These are phyloP conservation scores for Nannospalax galili DNA, from an alignment of 2,113 vertebrate species.

Conservation along the genomic window DNA sequence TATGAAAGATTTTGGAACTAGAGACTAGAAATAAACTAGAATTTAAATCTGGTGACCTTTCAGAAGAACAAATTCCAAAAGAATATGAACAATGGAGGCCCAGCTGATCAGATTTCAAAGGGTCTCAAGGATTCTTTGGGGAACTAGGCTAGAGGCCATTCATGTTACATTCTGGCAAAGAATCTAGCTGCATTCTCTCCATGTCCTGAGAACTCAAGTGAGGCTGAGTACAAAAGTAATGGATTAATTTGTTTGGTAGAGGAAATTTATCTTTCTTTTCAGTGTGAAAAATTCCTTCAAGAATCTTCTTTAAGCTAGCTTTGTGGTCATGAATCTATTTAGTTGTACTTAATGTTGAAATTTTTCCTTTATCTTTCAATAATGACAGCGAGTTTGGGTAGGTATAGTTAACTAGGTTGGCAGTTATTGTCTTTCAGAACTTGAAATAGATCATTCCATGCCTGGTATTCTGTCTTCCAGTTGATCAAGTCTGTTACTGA, in stretches of 20 bases:
- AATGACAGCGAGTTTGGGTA: background rate
- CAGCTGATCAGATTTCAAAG: background rate
- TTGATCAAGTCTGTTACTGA: background rate
- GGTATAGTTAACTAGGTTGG: background rate
- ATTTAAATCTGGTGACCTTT: background rate
- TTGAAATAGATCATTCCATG: background rate
- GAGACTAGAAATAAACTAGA: background rate
- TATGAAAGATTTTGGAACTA: background rate
- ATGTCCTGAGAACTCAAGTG: background rate
- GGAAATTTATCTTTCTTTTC: background rate
- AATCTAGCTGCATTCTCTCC: background rate
- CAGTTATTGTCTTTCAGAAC: background rate
- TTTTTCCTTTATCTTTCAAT: background rate
- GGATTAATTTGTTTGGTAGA: background rate
- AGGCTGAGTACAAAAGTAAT: background rate
- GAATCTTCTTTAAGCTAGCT: background rate
- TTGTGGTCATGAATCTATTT: background rate
- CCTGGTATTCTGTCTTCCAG: background rate
- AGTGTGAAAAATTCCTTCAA: background rate
- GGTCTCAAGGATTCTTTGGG: background rate
- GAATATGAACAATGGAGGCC: background rate
- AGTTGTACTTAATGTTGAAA: background rate
- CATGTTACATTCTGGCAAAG: background rate
- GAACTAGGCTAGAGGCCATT: background rate
- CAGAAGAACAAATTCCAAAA: background rate